A percentile compares a stretch with the other conserved stretches of the same genome.
Conservation (phyloP, 1,140 invertebrate species). For the Sitophilus oryzae region DNA sequence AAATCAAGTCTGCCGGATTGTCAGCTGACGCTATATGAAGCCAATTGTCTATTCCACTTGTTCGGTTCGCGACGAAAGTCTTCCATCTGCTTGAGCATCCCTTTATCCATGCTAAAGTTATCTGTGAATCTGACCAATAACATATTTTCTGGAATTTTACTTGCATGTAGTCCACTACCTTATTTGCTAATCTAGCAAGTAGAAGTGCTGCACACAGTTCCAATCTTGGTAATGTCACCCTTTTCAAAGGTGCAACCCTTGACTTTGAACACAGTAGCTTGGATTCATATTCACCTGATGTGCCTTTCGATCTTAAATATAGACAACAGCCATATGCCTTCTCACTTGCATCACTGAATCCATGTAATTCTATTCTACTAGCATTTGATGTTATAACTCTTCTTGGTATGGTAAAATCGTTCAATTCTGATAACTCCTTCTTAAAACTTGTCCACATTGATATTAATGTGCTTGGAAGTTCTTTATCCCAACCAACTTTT, state of each 20-base stretch:
- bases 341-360: slow-evolving; percentile 39
- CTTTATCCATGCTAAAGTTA: too few relatives aligned
- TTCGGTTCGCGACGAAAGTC: too few relatives aligned
- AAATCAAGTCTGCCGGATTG: too few relatives aligned
- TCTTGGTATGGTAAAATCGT: slow-evolving; percentile 7
- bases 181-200: slow-evolving; percentile 21
- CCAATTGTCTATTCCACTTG: too few relatives aligned
- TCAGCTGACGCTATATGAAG: too few relatives aligned
- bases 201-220: slow-evolving; percentile 29
- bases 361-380: slow-evolving; percentile 21
- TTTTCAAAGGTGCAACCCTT: slow-evolving; percentile 35
- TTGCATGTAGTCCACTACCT: slow-evolving; percentile 11
- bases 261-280: slow-evolving; percentile 35
- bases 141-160: slow-evolving; percentile 11
- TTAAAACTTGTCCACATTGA: slow-evolving; percentile 7
- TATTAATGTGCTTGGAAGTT: slow-evolving; percentile 6
- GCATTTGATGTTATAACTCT: slow-evolving; percentile 1
- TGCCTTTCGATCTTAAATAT: slow-evolving; percentile 29
- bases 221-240: slow-evolving; percentile 29
- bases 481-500: slow-evolving; percentile 21
- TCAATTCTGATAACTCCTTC: slow-evolving; percentile 5
- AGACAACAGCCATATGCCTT: slow-evolving; percentile 35
- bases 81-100: too few relatives aligned
- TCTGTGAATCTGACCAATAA: slow-evolving; percentile 45
- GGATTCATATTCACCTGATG: slow-evolving; percentile 7